Conservation (phyloP, 2,113 vertebrate species). For the Cyanoderma ruficeps region DNA sequence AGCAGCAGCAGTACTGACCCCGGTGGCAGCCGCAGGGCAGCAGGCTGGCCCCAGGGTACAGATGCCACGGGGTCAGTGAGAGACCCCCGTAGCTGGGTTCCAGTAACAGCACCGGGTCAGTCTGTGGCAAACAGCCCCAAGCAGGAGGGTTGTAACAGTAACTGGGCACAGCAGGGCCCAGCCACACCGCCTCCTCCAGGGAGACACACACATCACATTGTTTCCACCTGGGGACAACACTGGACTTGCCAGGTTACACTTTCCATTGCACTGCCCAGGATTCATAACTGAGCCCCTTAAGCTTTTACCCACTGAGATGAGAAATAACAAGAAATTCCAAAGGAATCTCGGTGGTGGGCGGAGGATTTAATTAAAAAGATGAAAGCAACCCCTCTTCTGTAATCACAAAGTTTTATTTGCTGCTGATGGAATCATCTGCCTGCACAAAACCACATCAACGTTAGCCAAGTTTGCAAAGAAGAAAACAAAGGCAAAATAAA, state of each 20-base stretch:
- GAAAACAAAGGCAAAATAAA: neutral
- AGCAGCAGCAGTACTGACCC: neutral
- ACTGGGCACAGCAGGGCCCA: neutral
- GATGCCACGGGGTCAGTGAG: neutral
- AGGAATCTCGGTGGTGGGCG: neutral
- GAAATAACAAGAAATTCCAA: neutral
- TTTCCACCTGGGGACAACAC: neutral
- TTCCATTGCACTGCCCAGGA: neutral
- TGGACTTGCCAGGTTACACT: neutral
- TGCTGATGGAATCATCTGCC: neutral
- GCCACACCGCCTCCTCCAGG: neutral
- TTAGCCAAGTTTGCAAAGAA: neutral
- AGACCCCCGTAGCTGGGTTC: rapidly evolving
- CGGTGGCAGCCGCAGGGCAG: neutral
- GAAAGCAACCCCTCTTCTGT: neutral
- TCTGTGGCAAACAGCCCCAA: neutral
- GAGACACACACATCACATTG: rapidly evolving
- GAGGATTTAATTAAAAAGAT: neutral
- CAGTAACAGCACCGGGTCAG: neutral
- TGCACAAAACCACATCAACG: neutral
- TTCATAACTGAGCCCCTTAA: neutral
- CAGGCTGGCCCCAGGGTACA: neutral
- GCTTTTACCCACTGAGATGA: neutral
- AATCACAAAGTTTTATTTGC: conserved; percentile 19
- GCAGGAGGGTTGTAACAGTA: neutral